A percentile compares a stretch with the other conserved stretches of the same genome.
Evolutionary conservation across 1,140 invertebrate genomes (phyloP).

Genomic region (Vanessa tameamea): DNA sequence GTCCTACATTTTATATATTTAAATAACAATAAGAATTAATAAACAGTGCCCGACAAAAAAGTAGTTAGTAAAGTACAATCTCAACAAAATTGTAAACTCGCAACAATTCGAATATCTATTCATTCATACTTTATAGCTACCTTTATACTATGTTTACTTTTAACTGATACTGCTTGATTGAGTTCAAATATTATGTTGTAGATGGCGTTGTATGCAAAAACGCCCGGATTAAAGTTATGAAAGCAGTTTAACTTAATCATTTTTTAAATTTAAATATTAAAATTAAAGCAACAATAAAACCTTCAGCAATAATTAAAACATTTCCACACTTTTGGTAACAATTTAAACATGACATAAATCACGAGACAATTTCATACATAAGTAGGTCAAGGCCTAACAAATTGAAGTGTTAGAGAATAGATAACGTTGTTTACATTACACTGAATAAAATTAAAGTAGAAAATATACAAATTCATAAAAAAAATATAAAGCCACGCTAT

Average conservation of each 20-base stretch:
- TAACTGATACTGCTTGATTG: constrained; percentile 6
- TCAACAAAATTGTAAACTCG: background rate
- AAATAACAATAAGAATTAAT: background rate
- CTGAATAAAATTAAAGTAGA: background rate
- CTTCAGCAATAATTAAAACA: background rate
- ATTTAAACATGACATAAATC: constrained; percentile 43
- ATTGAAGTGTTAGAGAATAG: constrained; percentile 38
- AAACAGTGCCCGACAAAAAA: background rate
- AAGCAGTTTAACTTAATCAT: background rate
- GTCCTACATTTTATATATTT: background rate
- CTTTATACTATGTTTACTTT: background rate
- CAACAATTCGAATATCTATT: background rate
- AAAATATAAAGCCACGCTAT: constrained; percentile 17
- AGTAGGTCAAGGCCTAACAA: constrained; percentile 60
- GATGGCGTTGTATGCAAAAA: constrained; percentile 19
- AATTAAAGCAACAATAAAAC: background rate
- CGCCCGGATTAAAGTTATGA: background rate
- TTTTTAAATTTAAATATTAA: background rate
- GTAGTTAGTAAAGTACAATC: background rate
- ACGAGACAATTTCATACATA: constrained; percentile 52
- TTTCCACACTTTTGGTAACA: background rate
- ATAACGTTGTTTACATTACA: constrained; percentile 21
- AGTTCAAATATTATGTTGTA: constrained; percentile 16
- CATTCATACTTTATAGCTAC: background rate
- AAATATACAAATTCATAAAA: constrained; percentile 18